A percentile compares a stretch with the other conserved stretches of the same genome.
phyloP scores from a whole-genome alignment of 2,797 vertebrate genomes.

The Agapornis canus region DNA sequence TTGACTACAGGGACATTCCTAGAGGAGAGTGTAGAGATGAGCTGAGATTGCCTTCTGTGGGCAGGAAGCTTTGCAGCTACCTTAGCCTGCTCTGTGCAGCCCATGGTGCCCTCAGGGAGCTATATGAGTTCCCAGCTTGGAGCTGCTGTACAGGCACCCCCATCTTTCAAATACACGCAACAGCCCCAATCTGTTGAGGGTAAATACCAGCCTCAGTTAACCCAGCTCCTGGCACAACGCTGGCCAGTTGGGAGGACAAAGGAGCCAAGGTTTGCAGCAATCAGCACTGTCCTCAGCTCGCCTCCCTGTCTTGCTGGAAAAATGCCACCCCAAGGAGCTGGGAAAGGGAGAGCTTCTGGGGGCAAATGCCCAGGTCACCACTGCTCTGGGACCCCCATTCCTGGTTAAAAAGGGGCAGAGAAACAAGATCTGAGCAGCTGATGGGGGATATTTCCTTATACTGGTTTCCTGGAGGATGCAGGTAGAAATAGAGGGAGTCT shows the following conservation, averaged over 20 bases:
- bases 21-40: not conserved
- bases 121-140: accelerated
- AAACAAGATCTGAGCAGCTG: not conserved
- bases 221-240: accelerated
- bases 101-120: not conserved
- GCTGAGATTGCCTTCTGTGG: not conserved
- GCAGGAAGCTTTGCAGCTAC: not conserved
- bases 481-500: not conserved
- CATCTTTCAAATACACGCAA: not conserved
- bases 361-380: not conserved
- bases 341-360: not conserved
- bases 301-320: not conserved
- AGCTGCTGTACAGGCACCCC: not conserved
- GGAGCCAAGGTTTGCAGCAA: not conserved
- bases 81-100: not conserved
- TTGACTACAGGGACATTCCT: not conserved
- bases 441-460: not conserved
- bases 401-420: not conserved
- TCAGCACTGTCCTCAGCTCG: not conserved
- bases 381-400: not conserved
- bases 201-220: not conserved
- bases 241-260: not conserved
- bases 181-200: not conserved
- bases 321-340: not conserved
- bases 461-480: not conserved